Evolutionary conservation across 2,888 invertebrate species (phyloP).

Genomic region (Synanthedon formicaeformis): DNA sequence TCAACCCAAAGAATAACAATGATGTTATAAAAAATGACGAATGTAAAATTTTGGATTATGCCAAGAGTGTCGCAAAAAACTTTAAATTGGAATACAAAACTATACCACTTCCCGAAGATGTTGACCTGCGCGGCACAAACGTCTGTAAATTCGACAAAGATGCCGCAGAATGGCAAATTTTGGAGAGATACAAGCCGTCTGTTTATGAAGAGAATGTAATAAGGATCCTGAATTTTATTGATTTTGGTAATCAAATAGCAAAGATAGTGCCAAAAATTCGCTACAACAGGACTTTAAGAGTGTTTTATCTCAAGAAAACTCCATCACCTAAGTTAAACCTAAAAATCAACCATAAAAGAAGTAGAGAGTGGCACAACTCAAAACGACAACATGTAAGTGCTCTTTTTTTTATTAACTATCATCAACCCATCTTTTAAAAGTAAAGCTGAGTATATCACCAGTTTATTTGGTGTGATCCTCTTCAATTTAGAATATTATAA

Average conservation of each 20-base stretch:
- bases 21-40: slow-evolving; percentile 18
- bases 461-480: too few species aligned
- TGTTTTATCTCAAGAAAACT: slow-evolving; percentile 53
- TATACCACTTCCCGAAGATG: slow-evolving; percentile 81
- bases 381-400: slow-evolving; percentile 25
- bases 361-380: slow-evolving; percentile 58
- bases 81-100: slow-evolving; percentile 71
- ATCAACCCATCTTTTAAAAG: too few species aligned
- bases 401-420: neutral
- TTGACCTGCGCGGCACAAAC: slow-evolving; percentile 77
- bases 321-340: slow-evolving; percentile 35
- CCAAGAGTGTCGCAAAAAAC: slow-evolving; percentile 48
- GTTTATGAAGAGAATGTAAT: slow-evolving; percentile 79
- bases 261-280: slow-evolving; percentile 76
- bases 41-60: slow-evolving; percentile 39
- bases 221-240: slow-evolving; percentile 80
- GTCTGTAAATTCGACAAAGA: slow-evolving; percentile 77
- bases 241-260: slow-evolving; percentile 81
- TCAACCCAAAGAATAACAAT: slow-evolving; percentile 36
- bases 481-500: too few species aligned
- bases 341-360: slow-evolving; percentile 52
- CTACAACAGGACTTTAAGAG: slow-evolving; percentile 69
- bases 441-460: too few species aligned
- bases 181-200: slow-evolving; percentile 65
- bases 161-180: slow-evolving; percentile 77